phyloP scores from a whole-genome alignment of 2,113 vertebrate genomes.

The Natator depressus region DNA sequence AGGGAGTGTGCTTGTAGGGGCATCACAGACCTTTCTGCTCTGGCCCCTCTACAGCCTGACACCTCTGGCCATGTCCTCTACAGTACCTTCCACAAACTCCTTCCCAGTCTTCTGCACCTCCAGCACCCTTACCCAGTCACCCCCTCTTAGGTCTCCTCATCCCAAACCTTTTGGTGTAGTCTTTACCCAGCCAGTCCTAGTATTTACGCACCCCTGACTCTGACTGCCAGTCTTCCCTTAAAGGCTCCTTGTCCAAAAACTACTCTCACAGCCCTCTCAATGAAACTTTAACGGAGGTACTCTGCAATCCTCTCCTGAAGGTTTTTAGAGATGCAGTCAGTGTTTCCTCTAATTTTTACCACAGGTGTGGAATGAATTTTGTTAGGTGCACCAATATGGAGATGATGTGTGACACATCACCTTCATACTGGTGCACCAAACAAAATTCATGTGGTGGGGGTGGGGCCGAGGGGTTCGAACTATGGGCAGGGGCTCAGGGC shows the following conservation, averaged over 20 bases:
- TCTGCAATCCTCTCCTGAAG: too few species aligned
- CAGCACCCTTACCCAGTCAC: too few species aligned
- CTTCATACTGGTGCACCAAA: too few species aligned
- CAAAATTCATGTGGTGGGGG: too few species aligned
- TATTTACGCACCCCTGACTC: background rate
- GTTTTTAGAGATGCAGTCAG: too few species aligned
- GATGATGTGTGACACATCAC: too few species aligned
- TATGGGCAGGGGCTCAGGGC: too few species aligned
- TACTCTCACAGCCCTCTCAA: background rate
- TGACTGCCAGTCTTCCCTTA: background rate
- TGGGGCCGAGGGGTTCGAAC: too few species aligned
- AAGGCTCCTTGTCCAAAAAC: background rate
- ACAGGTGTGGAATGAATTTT: too few species aligned
- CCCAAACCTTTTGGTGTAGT: background rate
- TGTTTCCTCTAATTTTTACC: too few species aligned
- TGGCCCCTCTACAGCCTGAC: background rate
- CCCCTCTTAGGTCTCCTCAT: background rate
- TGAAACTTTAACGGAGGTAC: too few species aligned
- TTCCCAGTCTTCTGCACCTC: background rate
- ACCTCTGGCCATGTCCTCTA: background rate
- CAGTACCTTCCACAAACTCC: background rate
- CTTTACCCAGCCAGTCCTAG: background rate
- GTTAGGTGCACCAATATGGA: too few species aligned
- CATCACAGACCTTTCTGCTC: background rate
- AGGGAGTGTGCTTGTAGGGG: background rate